These are phyloP conservation scores for Trisateles emortualis DNA, from an alignment of 2,888 invertebrate species.

Conservation along the genomic window DNA sequence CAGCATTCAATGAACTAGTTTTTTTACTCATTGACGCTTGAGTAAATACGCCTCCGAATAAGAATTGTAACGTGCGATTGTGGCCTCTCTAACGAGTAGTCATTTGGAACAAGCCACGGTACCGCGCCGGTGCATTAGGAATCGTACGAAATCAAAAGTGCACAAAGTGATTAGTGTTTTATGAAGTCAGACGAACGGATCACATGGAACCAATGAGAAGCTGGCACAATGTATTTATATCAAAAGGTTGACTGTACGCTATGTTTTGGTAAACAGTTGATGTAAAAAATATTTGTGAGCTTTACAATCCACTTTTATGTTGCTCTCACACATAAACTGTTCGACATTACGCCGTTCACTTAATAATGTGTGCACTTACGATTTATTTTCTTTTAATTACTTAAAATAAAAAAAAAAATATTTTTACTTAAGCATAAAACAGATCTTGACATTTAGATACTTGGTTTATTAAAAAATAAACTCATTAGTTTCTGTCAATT, in stretches of 20 bases:
- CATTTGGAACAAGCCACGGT: constrained; percentile 56
- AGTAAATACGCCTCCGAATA: constrained; percentile 65
- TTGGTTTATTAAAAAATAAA: too few species aligned
- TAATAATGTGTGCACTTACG: too few species aligned
- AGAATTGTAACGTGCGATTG: constrained; percentile 58
- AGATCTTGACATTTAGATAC: too few species aligned
- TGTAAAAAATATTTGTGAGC: neutral
- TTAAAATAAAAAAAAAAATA: too few species aligned
- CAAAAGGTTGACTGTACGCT: neutral
- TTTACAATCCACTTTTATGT: neutral
- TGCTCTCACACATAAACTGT: neutral
- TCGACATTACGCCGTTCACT: neutral
- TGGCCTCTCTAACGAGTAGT: constrained; percentile 58
- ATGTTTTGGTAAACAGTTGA: neutral
- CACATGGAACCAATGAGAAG: neutral
- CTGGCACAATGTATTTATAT: neutral
- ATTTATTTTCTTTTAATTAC: too few species aligned
- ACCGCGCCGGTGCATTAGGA: constrained; percentile 47
- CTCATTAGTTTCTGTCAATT: too few species aligned
- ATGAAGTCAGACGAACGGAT: constrained; percentile 31
- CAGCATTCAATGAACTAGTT: constrained; percentile 66
- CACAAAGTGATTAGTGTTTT: constrained; percentile 59
- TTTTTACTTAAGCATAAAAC: too few species aligned
- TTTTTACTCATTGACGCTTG: constrained; percentile 63
- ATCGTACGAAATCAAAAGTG: constrained; percentile 72